Percentiles rank a stretch among this genome's conserved stretches.
These are phyloP conservation scores for Hozukius guyotensis DNA, from an alignment of 2,797 vertebrate species.

Conservation along the genomic window DNA sequence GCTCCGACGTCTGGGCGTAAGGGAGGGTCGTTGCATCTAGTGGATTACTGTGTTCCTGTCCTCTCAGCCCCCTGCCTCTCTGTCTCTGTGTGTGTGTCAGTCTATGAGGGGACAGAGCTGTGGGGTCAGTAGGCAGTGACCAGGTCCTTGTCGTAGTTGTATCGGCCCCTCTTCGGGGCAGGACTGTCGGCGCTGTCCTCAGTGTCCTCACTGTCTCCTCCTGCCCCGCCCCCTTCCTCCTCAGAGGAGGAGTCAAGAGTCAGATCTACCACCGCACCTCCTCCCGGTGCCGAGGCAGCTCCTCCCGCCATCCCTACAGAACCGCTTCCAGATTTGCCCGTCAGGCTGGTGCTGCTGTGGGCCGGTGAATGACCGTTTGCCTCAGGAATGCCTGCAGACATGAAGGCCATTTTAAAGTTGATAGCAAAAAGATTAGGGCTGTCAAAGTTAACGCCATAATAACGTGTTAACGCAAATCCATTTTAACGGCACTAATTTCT, in stretches of 20 bases:
- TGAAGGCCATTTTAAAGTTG: neutral
- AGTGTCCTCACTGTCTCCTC: constrained; percentile 94
- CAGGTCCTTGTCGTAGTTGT: constrained; percentile 95
- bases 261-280: constrained; percentile 92
- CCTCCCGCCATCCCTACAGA: constrained; percentile 74
- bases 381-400: constrained; percentile 88
- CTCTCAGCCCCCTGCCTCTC: constrained; percentile 69
- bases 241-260: constrained; percentile 97
- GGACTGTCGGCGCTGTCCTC: constrained; percentile 93
- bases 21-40: constrained; percentile 66
- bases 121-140: constrained; percentile 95
- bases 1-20: constrained; percentile 59
- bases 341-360: constrained; percentile 84
- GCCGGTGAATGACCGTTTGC: constrained; percentile 88
- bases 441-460: no score
- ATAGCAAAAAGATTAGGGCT: neutral
- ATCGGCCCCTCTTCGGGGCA: constrained; percentile 91
- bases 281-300: constrained; percentile 60
- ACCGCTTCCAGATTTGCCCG: constrained; percentile 84
- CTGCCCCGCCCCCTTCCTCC: constrained; percentile 88
- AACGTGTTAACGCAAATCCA: no score
- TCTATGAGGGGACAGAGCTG: constrained; percentile 71
- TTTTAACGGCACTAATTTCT: no score
- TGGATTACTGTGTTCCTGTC: constrained; percentile 76
- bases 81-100: constrained; percentile 71